Evolutionary conservation across 2,797 vertebrate species (phyloP).

Genomic region (Falco novaeseelandiae): DNA sequence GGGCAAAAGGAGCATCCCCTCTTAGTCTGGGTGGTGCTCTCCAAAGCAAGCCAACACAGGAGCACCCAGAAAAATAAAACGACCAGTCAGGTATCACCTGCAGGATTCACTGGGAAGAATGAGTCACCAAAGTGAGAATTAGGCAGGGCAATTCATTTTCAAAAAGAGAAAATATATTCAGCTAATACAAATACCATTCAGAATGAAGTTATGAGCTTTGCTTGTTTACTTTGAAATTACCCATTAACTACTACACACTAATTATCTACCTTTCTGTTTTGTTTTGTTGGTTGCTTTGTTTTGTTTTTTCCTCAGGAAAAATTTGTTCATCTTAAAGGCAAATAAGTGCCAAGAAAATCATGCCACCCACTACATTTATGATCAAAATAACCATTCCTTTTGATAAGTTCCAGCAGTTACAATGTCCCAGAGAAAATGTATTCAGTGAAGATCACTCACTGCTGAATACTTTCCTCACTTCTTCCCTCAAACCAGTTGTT

Average conservation of each 20-base stretch:
- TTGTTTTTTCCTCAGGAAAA: not conserved
- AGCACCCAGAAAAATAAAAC: not conserved
- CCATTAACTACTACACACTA: conserved; percentile 1
- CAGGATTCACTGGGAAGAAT: accelerated
- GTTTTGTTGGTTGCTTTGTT: not conserved
- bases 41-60: not conserved
- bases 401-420: conserved; percentile 53
- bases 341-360: conserved; percentile 55
- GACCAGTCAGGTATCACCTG: not conserved
- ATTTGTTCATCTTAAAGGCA: not conserved
- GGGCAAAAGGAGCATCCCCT: not conserved
- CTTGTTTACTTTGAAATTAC: conserved; percentile 13
- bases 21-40: not conserved
- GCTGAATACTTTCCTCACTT: conserved; percentile 2
- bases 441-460: conserved; percentile 49
- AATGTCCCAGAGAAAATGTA: conserved; percentile 54
- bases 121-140: not conserved
- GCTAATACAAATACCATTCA: not conserved
- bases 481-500: not conserved
- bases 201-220: not conserved
- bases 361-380: conserved; percentile 21
- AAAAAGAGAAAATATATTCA: not conserved
- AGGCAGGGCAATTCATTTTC: not conserved
- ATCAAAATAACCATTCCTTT: conserved; percentile 56
- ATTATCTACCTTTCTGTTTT: not conserved